phyloP scores from a whole-genome alignment of 2,113 vertebrate genomes.

The Galeopterus variegatus region DNA sequence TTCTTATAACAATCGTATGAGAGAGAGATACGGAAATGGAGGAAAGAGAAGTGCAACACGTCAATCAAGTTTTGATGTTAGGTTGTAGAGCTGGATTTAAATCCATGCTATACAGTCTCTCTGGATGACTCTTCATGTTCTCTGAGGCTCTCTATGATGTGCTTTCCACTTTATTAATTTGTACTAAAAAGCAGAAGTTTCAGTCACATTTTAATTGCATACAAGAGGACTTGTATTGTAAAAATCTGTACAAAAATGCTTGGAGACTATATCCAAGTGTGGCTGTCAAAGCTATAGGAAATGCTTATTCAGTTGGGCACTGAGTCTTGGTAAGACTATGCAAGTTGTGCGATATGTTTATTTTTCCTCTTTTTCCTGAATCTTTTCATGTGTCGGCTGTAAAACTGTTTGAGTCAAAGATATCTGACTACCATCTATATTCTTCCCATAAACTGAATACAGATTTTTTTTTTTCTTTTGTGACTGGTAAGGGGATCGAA shows the following conservation, averaged over 20 bases:
- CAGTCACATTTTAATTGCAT: constrained; percentile 11
- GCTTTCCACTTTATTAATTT: constrained; percentile 29
- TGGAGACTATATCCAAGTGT: constrained; percentile 34
- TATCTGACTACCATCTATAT: constrained; percentile 68
- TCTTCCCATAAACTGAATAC: constrained; percentile 60
- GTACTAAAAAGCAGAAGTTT: neutral
- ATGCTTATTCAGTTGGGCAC: neutral
- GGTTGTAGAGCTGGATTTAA: neutral
- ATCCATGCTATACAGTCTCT: neutral
- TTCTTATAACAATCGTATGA: neutral
- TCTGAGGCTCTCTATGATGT: neutral
- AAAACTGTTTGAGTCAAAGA: constrained; percentile 57
- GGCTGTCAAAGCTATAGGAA: constrained; percentile 27
- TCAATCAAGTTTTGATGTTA: neutral
- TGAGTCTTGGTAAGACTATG: neutral
- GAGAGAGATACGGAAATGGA: neutral
- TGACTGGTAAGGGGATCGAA: too few species aligned
- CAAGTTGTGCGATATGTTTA: constrained; percentile 57
- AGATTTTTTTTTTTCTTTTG: too few species aligned
- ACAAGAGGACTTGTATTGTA: constrained; percentile 5
- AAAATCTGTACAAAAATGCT: neutral
- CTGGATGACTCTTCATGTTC: neutral
- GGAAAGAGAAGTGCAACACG: neutral
- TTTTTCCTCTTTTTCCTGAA: constrained; percentile 37
- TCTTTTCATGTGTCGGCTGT: constrained; percentile 74